A percentile compares a stretch with the other conserved stretches of the same genome.
phyloP scores from a whole-genome alignment of 2,888 invertebrate species.

The Antheraea yamamai region DNA sequence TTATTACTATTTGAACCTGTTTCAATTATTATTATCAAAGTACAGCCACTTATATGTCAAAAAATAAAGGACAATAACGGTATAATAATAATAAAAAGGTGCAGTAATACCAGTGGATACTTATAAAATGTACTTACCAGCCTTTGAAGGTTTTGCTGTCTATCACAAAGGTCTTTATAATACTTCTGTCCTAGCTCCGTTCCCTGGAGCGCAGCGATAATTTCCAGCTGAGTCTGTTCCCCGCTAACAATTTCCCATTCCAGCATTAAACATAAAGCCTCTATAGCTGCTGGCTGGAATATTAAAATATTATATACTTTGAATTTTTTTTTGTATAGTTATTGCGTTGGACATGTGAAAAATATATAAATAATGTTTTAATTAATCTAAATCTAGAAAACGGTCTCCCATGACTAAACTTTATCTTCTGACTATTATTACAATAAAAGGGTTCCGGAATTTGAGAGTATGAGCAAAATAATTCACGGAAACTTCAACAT shows the following conservation, averaged over 20 bases:
- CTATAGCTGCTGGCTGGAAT: conserved; percentile 81
- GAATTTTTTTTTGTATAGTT: neutral
- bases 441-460: neutral
- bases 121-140: conserved; percentile 76
- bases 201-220: conserved; percentile 88
- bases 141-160: conserved; percentile 87
- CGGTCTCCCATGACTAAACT: neutral
- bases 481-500: neutral
- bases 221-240: conserved; percentile 85
- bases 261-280: conserved; percentile 88
- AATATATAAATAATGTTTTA: neutral
- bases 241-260: conserved; percentile 86
- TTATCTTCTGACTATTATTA: neutral
- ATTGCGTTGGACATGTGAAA: neutral
- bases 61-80: neutral
- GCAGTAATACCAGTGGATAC: neutral
- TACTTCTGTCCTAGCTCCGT: conserved; percentile 85
- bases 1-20: too few relatives aligned
- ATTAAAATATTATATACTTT: neutral
- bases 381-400: neutral
- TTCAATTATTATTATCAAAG: neutral
- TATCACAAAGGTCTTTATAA: conserved; percentile 87
- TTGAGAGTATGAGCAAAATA: neutral
- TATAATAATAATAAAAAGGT: too few relatives aligned
- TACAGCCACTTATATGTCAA: neutral